Evolutionary conservation across 2,113 vertebrate genomes (phyloP).

Genomic region (Epinephelus fuscoguttatus): DNA sequence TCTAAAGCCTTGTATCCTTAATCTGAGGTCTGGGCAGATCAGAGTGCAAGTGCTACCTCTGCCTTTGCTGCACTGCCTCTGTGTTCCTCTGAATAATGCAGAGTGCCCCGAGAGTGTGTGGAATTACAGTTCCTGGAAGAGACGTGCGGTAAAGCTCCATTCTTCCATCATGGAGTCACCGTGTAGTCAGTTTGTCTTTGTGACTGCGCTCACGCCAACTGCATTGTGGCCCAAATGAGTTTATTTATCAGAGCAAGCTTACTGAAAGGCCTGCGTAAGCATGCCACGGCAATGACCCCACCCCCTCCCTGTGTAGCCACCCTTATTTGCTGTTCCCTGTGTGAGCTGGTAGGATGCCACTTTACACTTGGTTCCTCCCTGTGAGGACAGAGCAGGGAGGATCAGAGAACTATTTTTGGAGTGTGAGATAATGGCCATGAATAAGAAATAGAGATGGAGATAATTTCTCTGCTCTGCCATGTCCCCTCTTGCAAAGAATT

Average conservation of each 20-base stretch:
- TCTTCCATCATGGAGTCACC: constrained; percentile 49
- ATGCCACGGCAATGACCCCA: constrained; percentile 23
- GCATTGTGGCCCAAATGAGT: constrained; percentile 20
- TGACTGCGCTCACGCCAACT: constrained; percentile 33
- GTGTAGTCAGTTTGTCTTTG: constrained; percentile 41
- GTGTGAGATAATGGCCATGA: constrained; percentile 68
- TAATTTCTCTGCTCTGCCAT: constrained; percentile 51
- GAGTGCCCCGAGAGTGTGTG: constrained; percentile 59
- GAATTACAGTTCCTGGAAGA: constrained; percentile 77
- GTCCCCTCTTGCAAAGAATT: constrained; percentile 1
- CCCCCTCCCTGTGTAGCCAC: constrained; percentile 3
- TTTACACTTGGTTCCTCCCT: constrained; percentile 39
- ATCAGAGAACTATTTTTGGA: constrained; percentile 70
- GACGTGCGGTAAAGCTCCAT: constrained; percentile 35
- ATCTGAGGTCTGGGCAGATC: constrained; percentile 58
- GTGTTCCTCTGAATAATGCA: constrained; percentile 81
- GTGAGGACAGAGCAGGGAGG: constrained; percentile 50
- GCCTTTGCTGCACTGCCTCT: constrained; percentile 47
- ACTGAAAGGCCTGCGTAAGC: constrained; percentile 30
- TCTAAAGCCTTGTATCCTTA: constrained; percentile 50
- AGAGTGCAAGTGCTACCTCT: constrained; percentile 52
- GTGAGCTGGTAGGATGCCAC: constrained; percentile 48
- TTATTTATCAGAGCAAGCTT: constrained; percentile 34
- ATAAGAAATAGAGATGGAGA: constrained; percentile 63
- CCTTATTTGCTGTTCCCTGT: constrained; percentile 54